Evolutionary conservation across 2,113 vertebrate genomes (phyloP).

Genomic region (Poecile atricapillus): DNA sequence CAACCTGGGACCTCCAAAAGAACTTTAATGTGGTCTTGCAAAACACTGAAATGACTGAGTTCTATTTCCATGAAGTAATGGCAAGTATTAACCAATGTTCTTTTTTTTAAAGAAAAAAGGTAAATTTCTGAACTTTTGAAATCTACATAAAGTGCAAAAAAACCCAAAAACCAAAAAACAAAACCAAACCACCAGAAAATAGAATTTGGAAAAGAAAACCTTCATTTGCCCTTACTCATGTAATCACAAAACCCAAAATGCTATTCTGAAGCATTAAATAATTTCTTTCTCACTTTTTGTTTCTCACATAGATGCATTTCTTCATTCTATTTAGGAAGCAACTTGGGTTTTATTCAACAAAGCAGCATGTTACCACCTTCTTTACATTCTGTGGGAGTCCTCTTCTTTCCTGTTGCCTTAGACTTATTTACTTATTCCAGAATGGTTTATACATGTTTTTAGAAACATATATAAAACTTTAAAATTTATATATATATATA

Average conservation of each 20-base stretch:
- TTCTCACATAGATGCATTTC: background rate
- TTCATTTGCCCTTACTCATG: background rate
- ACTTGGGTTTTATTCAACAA: background rate
- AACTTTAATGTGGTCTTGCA: background rate
- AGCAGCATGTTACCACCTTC: background rate
- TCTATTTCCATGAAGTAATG: background rate
- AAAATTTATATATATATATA: background rate
- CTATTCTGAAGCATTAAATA: background rate
- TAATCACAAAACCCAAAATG: background rate
- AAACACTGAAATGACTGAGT: background rate
- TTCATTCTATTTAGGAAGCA: background rate
- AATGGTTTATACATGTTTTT: background rate
- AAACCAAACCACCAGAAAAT: background rate
- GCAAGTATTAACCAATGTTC: background rate
- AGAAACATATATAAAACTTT: background rate
- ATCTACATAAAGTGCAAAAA: background rate
- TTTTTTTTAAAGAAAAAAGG: background rate
- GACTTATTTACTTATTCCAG: background rate
- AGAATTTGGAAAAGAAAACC: background rate
- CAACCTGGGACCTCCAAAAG: background rate
- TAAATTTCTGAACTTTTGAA: background rate
- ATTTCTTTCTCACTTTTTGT: background rate
- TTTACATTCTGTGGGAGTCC: background rate
- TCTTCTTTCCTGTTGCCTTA: background rate
- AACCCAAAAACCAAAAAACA: too few relatives aligned